Conservation (phyloP, 1,140 invertebrate species). For the Drosophila yakuba region DNA sequence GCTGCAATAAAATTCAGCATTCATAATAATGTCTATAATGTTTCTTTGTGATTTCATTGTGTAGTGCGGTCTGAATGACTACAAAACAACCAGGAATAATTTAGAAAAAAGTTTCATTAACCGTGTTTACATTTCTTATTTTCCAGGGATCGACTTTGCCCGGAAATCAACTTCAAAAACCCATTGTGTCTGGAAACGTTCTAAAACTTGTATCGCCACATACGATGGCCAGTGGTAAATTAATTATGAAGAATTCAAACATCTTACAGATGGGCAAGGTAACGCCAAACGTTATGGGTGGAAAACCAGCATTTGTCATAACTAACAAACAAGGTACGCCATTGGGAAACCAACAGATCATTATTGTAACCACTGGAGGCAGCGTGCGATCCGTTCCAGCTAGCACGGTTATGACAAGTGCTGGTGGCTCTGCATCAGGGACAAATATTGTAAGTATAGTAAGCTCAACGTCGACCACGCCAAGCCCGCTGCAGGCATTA, state of each 20-base stretch:
- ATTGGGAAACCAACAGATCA: slow-evolving; percentile 87
- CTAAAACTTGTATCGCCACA: slow-evolving; percentile 79
- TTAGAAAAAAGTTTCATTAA: background rate
- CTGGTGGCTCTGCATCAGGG: slow-evolving; percentile 85
- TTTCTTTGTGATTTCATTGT: no score
- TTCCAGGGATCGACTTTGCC: slow-evolving; percentile 12
- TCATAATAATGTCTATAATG: no score
- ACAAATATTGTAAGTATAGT: slow-evolving; percentile 78
- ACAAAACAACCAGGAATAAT: no score
- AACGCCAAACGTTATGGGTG: slow-evolving; percentile 78
- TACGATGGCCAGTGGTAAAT: slow-evolving; percentile 85
- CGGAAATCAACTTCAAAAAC: slow-evolving; percentile 57
- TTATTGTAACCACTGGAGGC: slow-evolving; percentile 90
- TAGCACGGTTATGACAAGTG: slow-evolving; percentile 85
- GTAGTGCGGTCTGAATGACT: no score
- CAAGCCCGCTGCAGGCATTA: slow-evolving; percentile 46
- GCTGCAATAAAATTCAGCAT: no score
- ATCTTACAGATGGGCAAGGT: slow-evolving; percentile 88
- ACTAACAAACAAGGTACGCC: slow-evolving; percentile 85
- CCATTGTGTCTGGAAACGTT: slow-evolving; percentile 75
- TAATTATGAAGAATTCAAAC: slow-evolving; percentile 89
- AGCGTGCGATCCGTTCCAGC: slow-evolving; percentile 86
- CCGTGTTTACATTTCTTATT: background rate
- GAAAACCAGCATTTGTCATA: slow-evolving; percentile 83
- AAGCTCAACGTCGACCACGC: slow-evolving; percentile 59